These are phyloP conservation scores for Cranoglanis bouderius DNA, from an alignment of 2,113 vertebrate genomes.

Conservation along the genomic window DNA sequence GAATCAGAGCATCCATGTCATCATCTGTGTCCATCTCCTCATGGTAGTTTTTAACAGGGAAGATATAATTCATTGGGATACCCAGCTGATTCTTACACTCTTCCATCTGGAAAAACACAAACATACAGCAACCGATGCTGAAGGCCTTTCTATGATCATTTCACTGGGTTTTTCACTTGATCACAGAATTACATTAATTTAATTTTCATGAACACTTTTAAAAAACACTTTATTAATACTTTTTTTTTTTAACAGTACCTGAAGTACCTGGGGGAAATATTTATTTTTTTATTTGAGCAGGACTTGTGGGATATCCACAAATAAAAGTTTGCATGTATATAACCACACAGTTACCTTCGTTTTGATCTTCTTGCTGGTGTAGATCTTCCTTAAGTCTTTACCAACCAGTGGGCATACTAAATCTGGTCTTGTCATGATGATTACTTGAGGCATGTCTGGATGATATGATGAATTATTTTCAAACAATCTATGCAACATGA, in stretches of 20 bases:
- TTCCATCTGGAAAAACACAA: neutral
- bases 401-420: constrained; percentile 24
- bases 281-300: no score
- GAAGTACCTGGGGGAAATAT: no score
- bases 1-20: constrained; percentile 17
- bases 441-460: constrained; percentile 17
- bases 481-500: neutral
- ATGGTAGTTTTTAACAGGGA: constrained; percentile 5
- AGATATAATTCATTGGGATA: neutral
- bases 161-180: no score
- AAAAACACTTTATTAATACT: no score
- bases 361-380: constrained; percentile 27
- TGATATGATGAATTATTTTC: neutral
- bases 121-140: neutral
- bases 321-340: no score
- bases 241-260: no score
- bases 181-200: no score
- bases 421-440: constrained; percentile 38
- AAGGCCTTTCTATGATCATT: neutral
- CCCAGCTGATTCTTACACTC: neutral
- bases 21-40: constrained; percentile 6
- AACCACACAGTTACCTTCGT: constrained; percentile 8
- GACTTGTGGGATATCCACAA: no score
- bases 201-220: no score
- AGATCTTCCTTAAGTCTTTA: neutral